phyloP scores from a whole-genome alignment of 2,113 vertebrate genomes.

The Podarcis cretensis region DNA sequence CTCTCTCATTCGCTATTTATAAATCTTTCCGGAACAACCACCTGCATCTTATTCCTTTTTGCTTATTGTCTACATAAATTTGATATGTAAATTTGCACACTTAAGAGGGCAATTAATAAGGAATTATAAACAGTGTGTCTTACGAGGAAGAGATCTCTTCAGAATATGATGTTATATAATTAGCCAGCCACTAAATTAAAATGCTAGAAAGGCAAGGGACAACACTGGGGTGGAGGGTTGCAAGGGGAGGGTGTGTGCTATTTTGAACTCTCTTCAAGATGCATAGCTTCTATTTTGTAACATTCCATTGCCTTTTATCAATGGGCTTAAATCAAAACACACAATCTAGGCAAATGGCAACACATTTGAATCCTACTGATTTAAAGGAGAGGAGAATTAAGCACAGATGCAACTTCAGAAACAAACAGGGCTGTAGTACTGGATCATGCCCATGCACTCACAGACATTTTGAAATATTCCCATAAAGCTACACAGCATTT shows the following conservation, averaged over 20 bases:
- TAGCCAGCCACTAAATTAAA: slow-evolving; percentile 18
- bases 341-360: background rate
- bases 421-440: background rate
- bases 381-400: too few species aligned
- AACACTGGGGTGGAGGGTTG: background rate
- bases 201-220: slow-evolving; percentile 15
- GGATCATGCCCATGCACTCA: background rate
- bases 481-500: background rate
- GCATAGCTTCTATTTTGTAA: background rate
- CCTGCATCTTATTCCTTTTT: slow-evolving; percentile 26
- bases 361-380: background rate
- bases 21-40: slow-evolving; percentile 14
- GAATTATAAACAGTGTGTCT: slow-evolving; percentile 18
- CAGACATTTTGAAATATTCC: background rate
- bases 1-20: slow-evolving; percentile 26
- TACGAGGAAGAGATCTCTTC: slow-evolving; percentile 17
- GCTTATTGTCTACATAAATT: slow-evolving; percentile 26
- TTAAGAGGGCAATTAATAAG: slow-evolving; percentile 42
- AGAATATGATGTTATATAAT: background rate
- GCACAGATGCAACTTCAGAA: background rate
- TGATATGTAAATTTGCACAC: slow-evolving; percentile 21
- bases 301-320: background rate
- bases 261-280: background rate
- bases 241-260: background rate
- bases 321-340: background rate